Conservation (phyloP, 2,113 vertebrate species). For the Phaetusa simplex region DNA sequence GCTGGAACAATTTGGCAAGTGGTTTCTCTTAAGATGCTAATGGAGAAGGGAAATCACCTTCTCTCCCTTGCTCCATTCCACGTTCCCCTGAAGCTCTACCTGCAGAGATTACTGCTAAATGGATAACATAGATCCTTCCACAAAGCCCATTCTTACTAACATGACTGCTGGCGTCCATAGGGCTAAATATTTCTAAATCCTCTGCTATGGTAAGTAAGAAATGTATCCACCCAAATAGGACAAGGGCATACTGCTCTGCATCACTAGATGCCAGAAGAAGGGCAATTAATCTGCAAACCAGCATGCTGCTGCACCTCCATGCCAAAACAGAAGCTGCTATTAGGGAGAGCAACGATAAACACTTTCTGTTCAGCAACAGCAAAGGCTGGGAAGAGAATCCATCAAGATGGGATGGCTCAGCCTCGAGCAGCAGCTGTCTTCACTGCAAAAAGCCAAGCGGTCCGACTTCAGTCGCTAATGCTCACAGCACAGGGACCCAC, state of each 20-base stretch:
- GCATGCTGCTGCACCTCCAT: neutral
- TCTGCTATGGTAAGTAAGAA: neutral
- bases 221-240: neutral
- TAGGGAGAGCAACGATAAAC: neutral
- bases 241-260: neutral
- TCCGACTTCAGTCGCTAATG: accelerated
- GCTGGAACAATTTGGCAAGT: neutral
- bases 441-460: neutral
- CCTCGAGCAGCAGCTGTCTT: neutral
- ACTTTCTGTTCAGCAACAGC: neutral
- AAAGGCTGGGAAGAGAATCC: neutral
- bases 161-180: neutral
- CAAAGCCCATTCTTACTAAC: neutral
- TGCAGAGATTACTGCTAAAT: neutral
- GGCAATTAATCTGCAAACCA: neutral
- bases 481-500: neutral
- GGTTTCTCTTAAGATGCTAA: neutral
- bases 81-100: neutral
- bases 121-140: neutral
- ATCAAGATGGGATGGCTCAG: neutral
- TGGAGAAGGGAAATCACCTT: neutral
- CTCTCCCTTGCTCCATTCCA: neutral
- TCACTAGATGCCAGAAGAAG: neutral
- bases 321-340: neutral
- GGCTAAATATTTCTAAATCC: neutral